These are phyloP conservation scores for Bombyx mori DNA, from an alignment of 1,140 invertebrate species.

Conservation along the genomic window ASM3026992v2 NC_085127.1:12652501-12653000, in stretches of 20 bases:
- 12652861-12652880: too few relatives aligned
- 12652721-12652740: constrained; percentile 48
- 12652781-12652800: constrained; percentile 54
- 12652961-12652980: too few relatives aligned
- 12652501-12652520: background rate
- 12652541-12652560: background rate
- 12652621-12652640: background rate
- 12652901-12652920: too few relatives aligned
- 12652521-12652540: too few relatives aligned
- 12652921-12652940: too few relatives aligned
- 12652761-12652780: constrained; percentile 51
- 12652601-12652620: background rate
- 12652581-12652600: too few relatives aligned
- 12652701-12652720: constrained; percentile 60
- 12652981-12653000: too few relatives aligned
- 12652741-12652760: constrained; percentile 38
- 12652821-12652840: background rate
- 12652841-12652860: too few relatives aligned
- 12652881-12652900: too few relatives aligned
- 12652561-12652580: background rate
- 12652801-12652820: constrained; percentile 55
- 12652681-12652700: constrained; percentile 55
- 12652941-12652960: too few relatives aligned
- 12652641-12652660: constrained; percentile 45
- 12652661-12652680: constrained; percentile 53